These are phyloP conservation scores for Momotus momota DNA, from an alignment of 2,797 vertebrate genomes.

Conservation along the genomic window DNA sequence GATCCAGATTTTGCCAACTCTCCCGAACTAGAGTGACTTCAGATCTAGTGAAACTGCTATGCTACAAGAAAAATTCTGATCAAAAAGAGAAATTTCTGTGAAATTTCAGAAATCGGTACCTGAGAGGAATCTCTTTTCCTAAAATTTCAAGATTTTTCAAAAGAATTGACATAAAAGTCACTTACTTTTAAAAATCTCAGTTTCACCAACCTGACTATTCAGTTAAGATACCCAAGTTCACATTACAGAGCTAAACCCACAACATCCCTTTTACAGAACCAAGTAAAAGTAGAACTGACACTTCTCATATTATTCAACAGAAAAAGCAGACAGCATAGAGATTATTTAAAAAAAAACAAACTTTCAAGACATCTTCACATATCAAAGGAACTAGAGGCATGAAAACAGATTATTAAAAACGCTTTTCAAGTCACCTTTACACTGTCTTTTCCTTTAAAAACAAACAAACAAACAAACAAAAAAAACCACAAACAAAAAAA, in stretches of 20 bases:
- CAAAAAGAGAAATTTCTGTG: background rate
- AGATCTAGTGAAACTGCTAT: background rate
- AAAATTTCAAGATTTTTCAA: background rate
- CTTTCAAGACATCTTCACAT: background rate
- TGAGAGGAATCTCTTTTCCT: background rate
- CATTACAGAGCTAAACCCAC: background rate
- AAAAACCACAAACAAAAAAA: background rate
- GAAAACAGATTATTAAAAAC: background rate
- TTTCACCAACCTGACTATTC: background rate
- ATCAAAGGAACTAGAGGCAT: background rate
- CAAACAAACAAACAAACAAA: background rate
- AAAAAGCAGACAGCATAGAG: background rate
- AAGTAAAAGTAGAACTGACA: background rate
- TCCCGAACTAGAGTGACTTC: fast-evolving
- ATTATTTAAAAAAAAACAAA: background rate
- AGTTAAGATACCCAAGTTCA: background rate
- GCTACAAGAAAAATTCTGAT: background rate
- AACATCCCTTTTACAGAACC: background rate
- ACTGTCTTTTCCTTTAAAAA: background rate
- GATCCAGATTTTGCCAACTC: background rate
- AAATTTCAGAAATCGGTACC: background rate
- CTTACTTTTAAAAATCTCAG: background rate
- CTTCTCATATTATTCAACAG: background rate
- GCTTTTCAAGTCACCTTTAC: background rate
- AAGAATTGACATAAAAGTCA: background rate